A percentile compares a stretch with the other conserved stretches of the same genome.
phyloP scores from a whole-genome alignment of 2,888 invertebrate genomes.

The Scaptomyza caliginosa region DNA sequence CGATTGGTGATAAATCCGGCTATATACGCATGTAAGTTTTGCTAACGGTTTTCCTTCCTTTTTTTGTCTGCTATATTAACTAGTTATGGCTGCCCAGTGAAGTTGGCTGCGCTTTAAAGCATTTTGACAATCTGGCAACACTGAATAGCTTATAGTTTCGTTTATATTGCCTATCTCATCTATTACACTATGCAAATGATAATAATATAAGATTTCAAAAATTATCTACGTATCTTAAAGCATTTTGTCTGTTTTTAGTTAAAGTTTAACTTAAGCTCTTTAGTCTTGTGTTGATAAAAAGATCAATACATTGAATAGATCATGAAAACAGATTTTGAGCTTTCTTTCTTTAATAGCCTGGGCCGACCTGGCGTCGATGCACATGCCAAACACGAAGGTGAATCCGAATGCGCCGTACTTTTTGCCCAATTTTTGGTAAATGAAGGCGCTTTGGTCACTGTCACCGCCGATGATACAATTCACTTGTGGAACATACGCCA shows the following conservation, averaged over 20 bases:
- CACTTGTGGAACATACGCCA: slow-evolving; percentile 99
- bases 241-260: too few species aligned
- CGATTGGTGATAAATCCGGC: slow-evolving; percentile 97
- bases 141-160: neutral
- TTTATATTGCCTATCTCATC: too few species aligned
- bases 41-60: neutral
- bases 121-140: neutral
- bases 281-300: too few species aligned
- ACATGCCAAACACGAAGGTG: slow-evolving; percentile 93
- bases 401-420: slow-evolving; percentile 87
- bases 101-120: slow-evolving; percentile 5
- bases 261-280: too few species aligned
- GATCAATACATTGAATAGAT: too few species aligned
- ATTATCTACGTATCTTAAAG: too few species aligned
- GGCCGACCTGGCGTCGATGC: slow-evolving; percentile 99
- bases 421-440: slow-evolving; percentile 98
- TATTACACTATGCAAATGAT: too few species aligned
- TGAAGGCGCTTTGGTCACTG: slow-evolving; percentile 97
- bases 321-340: neutral
- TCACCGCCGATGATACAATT: slow-evolving; percentile 97
- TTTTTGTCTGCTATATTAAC: too few species aligned
- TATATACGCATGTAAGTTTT: slow-evolving; percentile 95
- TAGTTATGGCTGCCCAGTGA: neutral
- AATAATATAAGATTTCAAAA: too few species aligned
- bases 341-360: slow-evolving; percentile 86